phyloP scores from a whole-genome alignment of 2,113 vertebrate genomes.

The Axis porcinus region DNA sequence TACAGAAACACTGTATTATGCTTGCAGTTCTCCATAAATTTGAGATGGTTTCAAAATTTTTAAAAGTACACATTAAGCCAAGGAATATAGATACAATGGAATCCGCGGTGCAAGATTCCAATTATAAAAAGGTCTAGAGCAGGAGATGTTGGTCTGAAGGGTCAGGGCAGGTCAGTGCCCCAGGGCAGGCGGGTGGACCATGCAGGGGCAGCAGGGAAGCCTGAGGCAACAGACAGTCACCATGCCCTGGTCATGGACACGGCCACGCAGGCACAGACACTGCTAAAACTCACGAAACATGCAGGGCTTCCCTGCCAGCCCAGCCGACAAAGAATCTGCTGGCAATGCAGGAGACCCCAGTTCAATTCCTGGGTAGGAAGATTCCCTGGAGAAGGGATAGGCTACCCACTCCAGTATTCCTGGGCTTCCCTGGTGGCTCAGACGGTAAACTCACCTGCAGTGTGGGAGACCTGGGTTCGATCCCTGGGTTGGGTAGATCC shows the following conservation, averaged over 20 bases:
- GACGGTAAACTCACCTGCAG: too few species aligned
- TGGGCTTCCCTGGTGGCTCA: background rate
- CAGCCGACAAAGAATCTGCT: background rate
- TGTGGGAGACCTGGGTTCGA: too few species aligned
- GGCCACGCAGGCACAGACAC: fast-evolving
- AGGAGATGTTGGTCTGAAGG: fast-evolving
- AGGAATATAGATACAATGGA: background rate
- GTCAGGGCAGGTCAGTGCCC: background rate
- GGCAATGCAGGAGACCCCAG: background rate
- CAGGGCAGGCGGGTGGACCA: fast-evolving
- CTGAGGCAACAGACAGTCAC: too few species aligned
- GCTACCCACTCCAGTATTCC: too few species aligned
- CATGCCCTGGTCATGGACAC: background rate
- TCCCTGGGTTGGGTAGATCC: background rate
- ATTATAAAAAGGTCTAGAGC: background rate
- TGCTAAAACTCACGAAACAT: background rate
- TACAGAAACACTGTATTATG: background rate
- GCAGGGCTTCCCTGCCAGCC: fast-evolving
- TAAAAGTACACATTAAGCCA: too few species aligned
- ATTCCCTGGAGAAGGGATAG: background rate
- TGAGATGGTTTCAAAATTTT: background rate
- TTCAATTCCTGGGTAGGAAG: too few species aligned
- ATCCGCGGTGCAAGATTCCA: fast-evolving
- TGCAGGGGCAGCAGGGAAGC: background rate
- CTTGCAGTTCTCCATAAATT: background rate